Conservation (phyloP, 2,797 vertebrate species). For the Rhynchonycteris naso region DNA sequence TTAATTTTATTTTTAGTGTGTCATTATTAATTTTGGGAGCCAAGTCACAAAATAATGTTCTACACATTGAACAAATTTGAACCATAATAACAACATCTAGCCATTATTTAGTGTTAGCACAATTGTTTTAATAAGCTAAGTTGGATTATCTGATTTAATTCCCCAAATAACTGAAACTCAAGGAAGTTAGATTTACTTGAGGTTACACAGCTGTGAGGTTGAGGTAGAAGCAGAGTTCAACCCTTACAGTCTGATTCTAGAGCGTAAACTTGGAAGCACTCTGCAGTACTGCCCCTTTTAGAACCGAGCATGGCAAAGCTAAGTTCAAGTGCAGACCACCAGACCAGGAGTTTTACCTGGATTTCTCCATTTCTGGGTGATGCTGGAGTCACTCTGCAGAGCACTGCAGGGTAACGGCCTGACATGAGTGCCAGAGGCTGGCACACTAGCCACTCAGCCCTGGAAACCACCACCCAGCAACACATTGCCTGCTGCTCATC, state of each 20-base stretch:
- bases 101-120: neutral
- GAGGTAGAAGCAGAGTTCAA: neutral
- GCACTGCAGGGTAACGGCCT: neutral
- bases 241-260: neutral
- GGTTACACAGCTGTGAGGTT: neutral
- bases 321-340: neutral
- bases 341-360: neutral
- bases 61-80: neutral
- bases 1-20: slow-evolving; percentile 11
- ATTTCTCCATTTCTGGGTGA: neutral
- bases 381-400: slow-evolving; percentile 13
- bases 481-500: neutral
- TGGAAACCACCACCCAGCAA: neutral
- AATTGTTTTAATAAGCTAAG: neutral
- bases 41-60: neutral
- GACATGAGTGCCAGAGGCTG: neutral
- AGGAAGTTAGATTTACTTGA: neutral
- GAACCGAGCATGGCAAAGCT: neutral
- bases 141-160: slow-evolving; percentile 35
- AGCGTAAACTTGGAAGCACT: neutral
- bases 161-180: neutral
- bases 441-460: neutral
- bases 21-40: slow-evolving; percentile 19
- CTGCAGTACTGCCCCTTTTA: neutral
- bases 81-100: neutral